Evolutionary conservation across 2,113 vertebrate genomes (phyloP), one percentile per base, ranked within the genome.

Genomic region (Onychostoma macrolepis): DNA sequence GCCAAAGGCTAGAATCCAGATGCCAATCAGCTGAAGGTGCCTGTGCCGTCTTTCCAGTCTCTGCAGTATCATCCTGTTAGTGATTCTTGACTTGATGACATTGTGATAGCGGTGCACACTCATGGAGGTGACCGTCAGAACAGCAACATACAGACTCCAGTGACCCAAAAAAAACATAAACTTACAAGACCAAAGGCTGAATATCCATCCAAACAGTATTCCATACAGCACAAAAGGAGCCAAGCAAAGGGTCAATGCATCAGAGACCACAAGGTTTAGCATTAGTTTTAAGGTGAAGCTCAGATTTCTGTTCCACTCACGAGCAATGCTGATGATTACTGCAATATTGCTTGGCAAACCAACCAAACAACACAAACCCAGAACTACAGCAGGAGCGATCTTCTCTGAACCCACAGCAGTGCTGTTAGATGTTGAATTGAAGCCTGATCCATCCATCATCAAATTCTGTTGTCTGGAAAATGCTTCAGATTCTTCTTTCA

Each of bases 291-390:
- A 85, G 0, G 93, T 94, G 41, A 91, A 89, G 28, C 93, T 91
- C 6, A 91, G 45, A 17, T 30, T 76, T 86, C 88, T 38, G 74
- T 90, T 93, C 88, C 94, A 91, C 84, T 91, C 89, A 24, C 30
- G 61, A 24, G 89, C 89, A 41, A 95, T 90, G 72, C 87, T 91
- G 92, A 93, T 92, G 78, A 94, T 92, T 43, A 96, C 84, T 0
- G 93, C 86, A 85, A 90, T 80, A 36, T 96, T 96, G 53, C 94
- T 94, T 24, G 94, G 94, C 11, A 92, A 87, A 80, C 94, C 95
- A 83, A 95, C 63, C 72, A 92, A 1, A 83, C 92, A 94, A 2
- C 53, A 56, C 19, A 56, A 56, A 56, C 53, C 53, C 53, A 56
- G 19, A 56, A 56, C 53, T 56, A 56, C 19, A 56, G 53, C 53